phyloP scores from a whole-genome alignment of 92 coral and sea anemone genomes.

The Virgularia gustaviana region DNA sequence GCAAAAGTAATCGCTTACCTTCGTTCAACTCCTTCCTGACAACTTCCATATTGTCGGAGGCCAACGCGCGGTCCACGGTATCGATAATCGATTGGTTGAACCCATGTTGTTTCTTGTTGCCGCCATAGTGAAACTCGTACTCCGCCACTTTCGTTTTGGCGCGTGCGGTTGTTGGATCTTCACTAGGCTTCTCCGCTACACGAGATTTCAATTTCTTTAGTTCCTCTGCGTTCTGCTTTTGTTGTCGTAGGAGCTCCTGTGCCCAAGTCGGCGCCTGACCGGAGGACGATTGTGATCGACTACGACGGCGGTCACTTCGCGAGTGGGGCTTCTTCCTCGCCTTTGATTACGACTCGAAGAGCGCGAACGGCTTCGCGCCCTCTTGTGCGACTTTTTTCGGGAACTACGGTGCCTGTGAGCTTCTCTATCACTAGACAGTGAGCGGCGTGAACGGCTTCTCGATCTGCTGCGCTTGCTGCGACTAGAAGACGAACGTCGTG shows the following conservation, averaged over 20 bases:
- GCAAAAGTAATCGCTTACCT: constrained; percentile 9
- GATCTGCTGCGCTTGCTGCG: neutral
- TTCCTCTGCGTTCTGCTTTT: constrained; percentile 36
- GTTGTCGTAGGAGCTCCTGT: constrained; percentile 35
- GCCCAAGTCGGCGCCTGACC: constrained; percentile 41
- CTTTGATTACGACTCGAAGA: no score
- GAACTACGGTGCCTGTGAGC: neutral
- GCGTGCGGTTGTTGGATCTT: neutral
- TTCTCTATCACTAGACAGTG: neutral
- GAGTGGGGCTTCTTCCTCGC: neutral
- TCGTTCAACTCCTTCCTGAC: neutral
- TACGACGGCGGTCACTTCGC: neutral
- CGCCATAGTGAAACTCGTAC: constrained; percentile 16
- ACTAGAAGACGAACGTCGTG: no score
- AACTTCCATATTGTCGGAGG: neutral
- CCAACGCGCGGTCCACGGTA: constrained; percentile 10
- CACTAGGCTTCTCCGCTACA: neutral
- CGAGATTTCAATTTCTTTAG: constrained; percentile 26
- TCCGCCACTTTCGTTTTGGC: neutral
- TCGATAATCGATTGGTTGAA: constrained; percentile 3
- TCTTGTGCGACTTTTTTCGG: neutral
- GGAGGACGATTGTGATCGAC: neutral
- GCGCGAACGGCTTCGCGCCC: neutral
- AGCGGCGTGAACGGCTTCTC: neutral
- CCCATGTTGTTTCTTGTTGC: constrained; percentile 18